Evolutionary conservation across 2,113 vertebrate species (phyloP).

Genomic region (Pristiophorus japonicus): DNA sequence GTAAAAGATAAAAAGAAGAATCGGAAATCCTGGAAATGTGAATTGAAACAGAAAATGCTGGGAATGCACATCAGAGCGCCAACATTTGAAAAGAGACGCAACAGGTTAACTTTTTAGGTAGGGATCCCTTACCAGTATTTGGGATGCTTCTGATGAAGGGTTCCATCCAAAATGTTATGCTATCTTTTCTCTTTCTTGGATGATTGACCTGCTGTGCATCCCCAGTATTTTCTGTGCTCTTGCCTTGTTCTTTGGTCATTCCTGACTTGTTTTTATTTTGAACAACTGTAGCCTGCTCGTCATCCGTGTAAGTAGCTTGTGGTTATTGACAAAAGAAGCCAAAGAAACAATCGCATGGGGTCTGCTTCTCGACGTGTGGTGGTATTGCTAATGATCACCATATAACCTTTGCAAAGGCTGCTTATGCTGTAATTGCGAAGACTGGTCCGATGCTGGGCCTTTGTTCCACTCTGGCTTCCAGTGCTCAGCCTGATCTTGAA

Average conservation of each 20-base stretch:
- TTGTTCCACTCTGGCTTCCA: neutral
- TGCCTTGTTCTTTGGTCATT: neutral
- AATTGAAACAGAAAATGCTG: neutral
- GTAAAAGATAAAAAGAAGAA: neutral
- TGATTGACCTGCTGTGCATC: neutral
- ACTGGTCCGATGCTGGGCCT: neutral
- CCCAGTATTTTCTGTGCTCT: neutral
- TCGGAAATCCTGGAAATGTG: neutral
- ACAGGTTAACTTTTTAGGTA: neutral
- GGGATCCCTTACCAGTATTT: neutral
- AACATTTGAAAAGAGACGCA: neutral
- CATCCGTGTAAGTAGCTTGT: neutral
- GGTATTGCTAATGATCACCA: neutral
- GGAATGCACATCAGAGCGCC: neutral
- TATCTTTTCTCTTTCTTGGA: neutral
- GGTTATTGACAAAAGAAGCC: neutral
- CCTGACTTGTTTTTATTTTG: neutral
- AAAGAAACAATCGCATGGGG: neutral
- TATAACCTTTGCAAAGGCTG: neutral
- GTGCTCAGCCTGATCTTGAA: neutral
- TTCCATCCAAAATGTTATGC: neutral
- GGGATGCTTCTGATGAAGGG: neutral
- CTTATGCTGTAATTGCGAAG: neutral
- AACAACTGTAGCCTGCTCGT: neutral
- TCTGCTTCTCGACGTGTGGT: neutral